phyloP scores from a whole-genome alignment of 2,888 invertebrate genomes.

The Ichneumon xanthorius region DNA sequence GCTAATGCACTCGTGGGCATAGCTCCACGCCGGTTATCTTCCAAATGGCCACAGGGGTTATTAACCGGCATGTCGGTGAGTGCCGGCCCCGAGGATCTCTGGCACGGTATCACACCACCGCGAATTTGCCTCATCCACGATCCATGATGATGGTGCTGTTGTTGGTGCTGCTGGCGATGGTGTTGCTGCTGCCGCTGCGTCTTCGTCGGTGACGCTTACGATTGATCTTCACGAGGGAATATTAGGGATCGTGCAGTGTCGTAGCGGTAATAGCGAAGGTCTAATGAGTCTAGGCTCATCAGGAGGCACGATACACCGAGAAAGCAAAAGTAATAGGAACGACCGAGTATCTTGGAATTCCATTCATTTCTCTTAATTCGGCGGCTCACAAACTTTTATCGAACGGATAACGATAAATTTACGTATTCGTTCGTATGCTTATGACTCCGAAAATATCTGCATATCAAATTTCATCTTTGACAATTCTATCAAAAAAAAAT shows the following conservation, averaged over 20 bases:
- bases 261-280: not conserved
- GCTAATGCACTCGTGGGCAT: constrained; percentile 66
- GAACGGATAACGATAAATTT: not conserved
- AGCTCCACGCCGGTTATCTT: constrained; percentile 59
- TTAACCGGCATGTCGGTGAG: constrained; percentile 52
- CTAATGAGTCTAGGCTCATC: constrained; percentile 35
- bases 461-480: too few species aligned
- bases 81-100: constrained; percentile 54
- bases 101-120: constrained; percentile 49
- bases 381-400: not conserved
- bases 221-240: constrained; percentile 53
- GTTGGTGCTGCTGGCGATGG: constrained; percentile 1
- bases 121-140: constrained; percentile 56
- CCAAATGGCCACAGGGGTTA: constrained; percentile 59
- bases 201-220: constrained; percentile 41
- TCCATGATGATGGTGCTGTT: constrained; percentile 42
- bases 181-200: constrained; percentile 29
- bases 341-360: not conserved
- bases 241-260: constrained; percentile 34
- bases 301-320: constrained; percentile 22
- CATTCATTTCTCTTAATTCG: not conserved
- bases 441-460: too few species aligned
- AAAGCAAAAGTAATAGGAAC: not conserved
- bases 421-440: too few species aligned
- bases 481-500: not conserved